Conservation (phyloP, 1,140 invertebrate genomes). For the Eurosta solidaginis region DNA sequence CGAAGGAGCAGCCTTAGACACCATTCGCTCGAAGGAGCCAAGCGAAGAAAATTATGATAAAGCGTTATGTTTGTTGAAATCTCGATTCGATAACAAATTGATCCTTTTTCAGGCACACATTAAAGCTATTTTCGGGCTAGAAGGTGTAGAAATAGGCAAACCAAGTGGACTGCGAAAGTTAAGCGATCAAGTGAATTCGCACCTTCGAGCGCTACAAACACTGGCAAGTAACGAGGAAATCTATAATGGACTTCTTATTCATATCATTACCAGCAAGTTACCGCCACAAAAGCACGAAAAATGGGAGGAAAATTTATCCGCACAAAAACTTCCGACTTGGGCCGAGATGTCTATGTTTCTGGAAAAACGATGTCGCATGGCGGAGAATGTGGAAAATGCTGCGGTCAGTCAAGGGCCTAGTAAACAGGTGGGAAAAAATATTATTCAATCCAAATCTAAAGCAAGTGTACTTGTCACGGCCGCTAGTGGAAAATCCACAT, state of each 20-base stretch:
- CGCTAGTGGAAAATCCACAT: too few species aligned
- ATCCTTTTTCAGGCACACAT: slow-evolving; percentile 30
- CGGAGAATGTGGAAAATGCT: not conserved
- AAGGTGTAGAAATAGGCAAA: not conserved
- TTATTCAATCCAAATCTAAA: not conserved
- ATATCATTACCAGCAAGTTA: not conserved
- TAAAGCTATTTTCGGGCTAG: slow-evolving; percentile 15
- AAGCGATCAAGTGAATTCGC: slow-evolving; percentile 1
- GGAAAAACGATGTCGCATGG: not conserved
- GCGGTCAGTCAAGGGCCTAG: not conserved
- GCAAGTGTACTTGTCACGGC: too few species aligned
- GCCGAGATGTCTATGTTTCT: not conserved
- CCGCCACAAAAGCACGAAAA: not conserved
- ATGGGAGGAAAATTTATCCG: not conserved
- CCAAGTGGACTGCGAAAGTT: not conserved
- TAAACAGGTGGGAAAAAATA: not conserved
- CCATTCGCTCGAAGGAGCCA: not conserved
- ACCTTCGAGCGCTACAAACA: not conserved
- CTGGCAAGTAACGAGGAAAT: not conserved
- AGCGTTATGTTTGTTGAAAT: slow-evolving; percentile 4
- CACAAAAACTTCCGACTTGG: not conserved
- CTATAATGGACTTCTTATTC: not conserved
- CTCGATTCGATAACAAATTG: slow-evolving; percentile 10
- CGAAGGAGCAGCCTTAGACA: slow-evolving; percentile 1
- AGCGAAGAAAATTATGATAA: slow-evolving; percentile 22